Percentiles rank a stretch among this genome's conserved stretches.
These are phyloP conservation scores for Ashinkailepas kermadecensis DNA, from an alignment of 2,888 invertebrate species.

Conservation along the genomic window DNA sequence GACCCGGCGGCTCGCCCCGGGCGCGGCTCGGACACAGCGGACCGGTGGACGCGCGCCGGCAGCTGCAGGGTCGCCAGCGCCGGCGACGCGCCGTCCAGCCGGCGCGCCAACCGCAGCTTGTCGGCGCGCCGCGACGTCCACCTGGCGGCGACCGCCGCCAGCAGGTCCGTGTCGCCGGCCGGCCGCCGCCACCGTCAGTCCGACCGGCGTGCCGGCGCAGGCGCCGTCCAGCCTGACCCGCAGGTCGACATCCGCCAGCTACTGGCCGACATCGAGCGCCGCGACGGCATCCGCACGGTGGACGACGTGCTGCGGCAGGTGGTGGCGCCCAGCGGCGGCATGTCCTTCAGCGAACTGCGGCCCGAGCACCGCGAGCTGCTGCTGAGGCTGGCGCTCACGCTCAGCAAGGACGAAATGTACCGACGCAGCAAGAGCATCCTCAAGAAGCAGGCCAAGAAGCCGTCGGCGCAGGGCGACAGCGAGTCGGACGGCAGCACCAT, in stretches of 20 bases:
- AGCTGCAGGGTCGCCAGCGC: neutral
- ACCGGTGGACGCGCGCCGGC: neutral
- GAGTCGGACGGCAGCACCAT: conserved; percentile 33
- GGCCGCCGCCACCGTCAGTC: conserved; percentile 51
- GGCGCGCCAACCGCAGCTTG: conserved; percentile 28
- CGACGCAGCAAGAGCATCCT: conserved; percentile 82
- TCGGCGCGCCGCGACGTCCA: conserved; percentile 25
- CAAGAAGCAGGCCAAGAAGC: conserved; percentile 60
- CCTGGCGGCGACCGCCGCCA: neutral
- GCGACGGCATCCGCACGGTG: conserved; percentile 74
- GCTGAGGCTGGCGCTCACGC: conserved; percentile 72
- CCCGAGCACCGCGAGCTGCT: conserved; percentile 86
- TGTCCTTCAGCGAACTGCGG: conserved; percentile 86
- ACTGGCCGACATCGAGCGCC: conserved; percentile 34
- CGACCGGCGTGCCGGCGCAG: conserved; percentile 49
- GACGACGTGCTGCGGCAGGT: conserved; percentile 66
- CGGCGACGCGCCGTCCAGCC: conserved; percentile 20
- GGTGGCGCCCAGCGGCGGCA: conserved; percentile 82
- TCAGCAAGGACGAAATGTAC: conserved; percentile 83
- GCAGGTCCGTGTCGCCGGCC: conserved; percentile 42
- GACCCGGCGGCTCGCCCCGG: neutral
- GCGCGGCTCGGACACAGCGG: neutral
- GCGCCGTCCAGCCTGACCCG: conserved; percentile 50
- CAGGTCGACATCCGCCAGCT: conserved; percentile 45
- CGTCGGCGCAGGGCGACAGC: conserved; percentile 27